A percentile compares a stretch with the other conserved stretches of the same genome.
These are phyloP conservation scores for Phrynocephalus versicolor DNA, from an alignment of 2,113 vertebrate species.

Conservation along the genomic window DNA sequence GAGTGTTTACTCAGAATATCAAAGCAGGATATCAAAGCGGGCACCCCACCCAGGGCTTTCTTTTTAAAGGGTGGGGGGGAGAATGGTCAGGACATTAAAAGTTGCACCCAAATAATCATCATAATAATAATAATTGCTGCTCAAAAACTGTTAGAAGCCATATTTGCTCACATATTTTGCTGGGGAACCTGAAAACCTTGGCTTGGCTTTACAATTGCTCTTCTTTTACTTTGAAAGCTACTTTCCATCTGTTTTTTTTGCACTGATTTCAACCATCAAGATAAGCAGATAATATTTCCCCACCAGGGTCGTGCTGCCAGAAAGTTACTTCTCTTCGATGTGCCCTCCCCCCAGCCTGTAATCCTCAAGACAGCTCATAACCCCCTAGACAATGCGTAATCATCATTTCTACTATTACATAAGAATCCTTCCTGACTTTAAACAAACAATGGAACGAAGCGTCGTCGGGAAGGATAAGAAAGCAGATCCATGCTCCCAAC, in stretches of 20 bases:
- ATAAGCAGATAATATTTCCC: neutral
- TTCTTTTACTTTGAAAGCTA: neutral
- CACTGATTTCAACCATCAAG: neutral
- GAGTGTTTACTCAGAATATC: constrained; percentile 14
- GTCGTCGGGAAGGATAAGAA: neutral
- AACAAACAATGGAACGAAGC: neutral
- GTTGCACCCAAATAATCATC: neutral
- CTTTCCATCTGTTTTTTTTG: neutral
- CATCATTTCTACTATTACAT: neutral
- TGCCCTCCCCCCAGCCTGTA: too few species aligned
- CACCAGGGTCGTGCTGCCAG: neutral
- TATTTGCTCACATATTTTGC: constrained; percentile 23
- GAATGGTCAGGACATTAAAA: neutral
- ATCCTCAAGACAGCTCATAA: neutral
- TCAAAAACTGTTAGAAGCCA: neutral
- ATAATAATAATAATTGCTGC: too few species aligned
- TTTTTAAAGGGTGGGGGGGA: neutral
- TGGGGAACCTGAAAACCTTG: constrained; percentile 40
- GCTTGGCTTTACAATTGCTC: rapidly evolving
- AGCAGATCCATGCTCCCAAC: neutral
- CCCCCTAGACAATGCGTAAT: neutral
- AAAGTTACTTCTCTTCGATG: neutral
- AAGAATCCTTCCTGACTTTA: neutral
- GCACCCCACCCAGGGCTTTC: rapidly evolving
- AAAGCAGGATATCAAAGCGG: rapidly evolving